A percentile compares a stretch with the other conserved stretches of the same genome.
phyloP scores from a whole-genome alignment of 1,140 invertebrate genomes.

The Zaprionus tsacasi region DNA sequence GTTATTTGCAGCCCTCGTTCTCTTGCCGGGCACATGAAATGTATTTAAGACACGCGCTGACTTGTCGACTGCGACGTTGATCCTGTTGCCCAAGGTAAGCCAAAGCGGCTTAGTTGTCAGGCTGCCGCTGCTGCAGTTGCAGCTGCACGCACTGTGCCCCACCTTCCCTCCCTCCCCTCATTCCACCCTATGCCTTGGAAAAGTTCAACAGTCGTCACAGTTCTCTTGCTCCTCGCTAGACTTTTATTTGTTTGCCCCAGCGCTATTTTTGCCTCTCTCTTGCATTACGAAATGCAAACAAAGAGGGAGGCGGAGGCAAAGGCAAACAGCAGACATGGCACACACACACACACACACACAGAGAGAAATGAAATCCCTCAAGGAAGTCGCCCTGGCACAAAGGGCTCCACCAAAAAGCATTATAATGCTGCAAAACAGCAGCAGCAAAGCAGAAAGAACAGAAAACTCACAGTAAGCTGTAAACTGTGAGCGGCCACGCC shows the following conservation, averaged over 20 bases:
- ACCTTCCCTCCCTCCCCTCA: neutral
- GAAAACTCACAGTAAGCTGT: slow-evolving; percentile 1
- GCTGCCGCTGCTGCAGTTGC: slow-evolving; percentile 28
- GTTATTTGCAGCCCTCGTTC: slow-evolving; percentile 31
- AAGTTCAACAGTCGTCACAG: slow-evolving; percentile 74
- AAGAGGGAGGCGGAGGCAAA: slow-evolving; percentile 19
- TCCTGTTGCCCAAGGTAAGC: slow-evolving; percentile 67
- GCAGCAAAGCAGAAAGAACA: slow-evolving; percentile 3
- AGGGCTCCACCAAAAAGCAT: slow-evolving; percentile 43
- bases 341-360: neutral
- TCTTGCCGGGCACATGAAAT: slow-evolving; percentile 35
- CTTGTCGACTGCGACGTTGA: slow-evolving; percentile 55
- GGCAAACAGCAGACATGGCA: slow-evolving; percentile 43
- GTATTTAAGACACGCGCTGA: slow-evolving; percentile 56
- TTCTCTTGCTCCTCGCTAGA: slow-evolving; percentile 40
- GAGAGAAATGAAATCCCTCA: slow-evolving; percentile 52
- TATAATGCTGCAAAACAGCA: slow-evolving; percentile 35
- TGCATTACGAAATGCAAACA: slow-evolving; percentile 65
- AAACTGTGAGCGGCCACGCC: slow-evolving; percentile 49
- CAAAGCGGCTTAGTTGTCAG: slow-evolving; percentile 67
- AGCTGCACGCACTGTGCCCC: slow-evolving; percentile 15
- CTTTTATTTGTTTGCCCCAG: slow-evolving; percentile 55
- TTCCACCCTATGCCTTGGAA: slow-evolving; percentile 11
- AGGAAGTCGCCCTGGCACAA: slow-evolving; percentile 52
- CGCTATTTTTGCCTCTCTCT: slow-evolving; percentile 53